phyloP scores from a whole-genome alignment of 2,888 invertebrate genomes.

The Hemicrepidius hirtus region DNA sequence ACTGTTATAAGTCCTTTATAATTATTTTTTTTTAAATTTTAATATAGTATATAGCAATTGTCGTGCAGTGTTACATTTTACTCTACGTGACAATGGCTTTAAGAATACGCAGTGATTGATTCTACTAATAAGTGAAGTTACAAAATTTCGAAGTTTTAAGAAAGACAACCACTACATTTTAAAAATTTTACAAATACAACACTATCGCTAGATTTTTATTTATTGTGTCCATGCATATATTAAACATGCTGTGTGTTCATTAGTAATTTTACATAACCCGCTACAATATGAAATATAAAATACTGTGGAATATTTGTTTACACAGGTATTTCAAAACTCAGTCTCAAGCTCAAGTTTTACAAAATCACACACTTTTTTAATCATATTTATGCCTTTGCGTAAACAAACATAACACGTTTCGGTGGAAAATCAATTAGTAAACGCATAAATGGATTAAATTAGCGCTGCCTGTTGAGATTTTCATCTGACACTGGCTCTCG shows the following conservation, averaged over 20 bases:
- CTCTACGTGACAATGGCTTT: constrained; percentile 29
- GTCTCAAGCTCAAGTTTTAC: constrained; percentile 34
- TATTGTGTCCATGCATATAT: constrained; percentile 46
- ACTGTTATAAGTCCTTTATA: not conserved
- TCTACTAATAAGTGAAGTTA: constrained; percentile 33
- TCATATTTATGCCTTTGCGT: constrained; percentile 31
- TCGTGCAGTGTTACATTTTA: constrained; percentile 29
- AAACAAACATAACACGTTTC: constrained; percentile 39
- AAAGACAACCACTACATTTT: constrained; percentile 33
- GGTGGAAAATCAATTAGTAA: constrained; percentile 28
- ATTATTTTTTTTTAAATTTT: not conserved
- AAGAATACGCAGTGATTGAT: constrained; percentile 21
- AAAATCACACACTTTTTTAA: constrained; percentile 29
- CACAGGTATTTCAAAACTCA: constrained; percentile 32
- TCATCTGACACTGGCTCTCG: constrained; percentile 80
- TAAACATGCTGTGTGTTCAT: constrained; percentile 40
- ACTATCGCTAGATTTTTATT: constrained; percentile 41
- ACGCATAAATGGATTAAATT: constrained; percentile 59
- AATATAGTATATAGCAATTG: constrained; percentile 7
- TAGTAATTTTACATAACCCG: constrained; percentile 37
- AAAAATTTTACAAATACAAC: constrained; percentile 47
- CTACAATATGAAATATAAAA: constrained; percentile 34
- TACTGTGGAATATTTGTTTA: constrained; percentile 43
- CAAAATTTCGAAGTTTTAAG: constrained; percentile 24
- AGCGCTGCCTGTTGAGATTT: constrained; percentile 82